Percentiles rank a stretch among this genome's conserved stretches.
Conservation (phyloP, 2,113 vertebrate genomes). For the Phalacrocorax carbo region DNA sequence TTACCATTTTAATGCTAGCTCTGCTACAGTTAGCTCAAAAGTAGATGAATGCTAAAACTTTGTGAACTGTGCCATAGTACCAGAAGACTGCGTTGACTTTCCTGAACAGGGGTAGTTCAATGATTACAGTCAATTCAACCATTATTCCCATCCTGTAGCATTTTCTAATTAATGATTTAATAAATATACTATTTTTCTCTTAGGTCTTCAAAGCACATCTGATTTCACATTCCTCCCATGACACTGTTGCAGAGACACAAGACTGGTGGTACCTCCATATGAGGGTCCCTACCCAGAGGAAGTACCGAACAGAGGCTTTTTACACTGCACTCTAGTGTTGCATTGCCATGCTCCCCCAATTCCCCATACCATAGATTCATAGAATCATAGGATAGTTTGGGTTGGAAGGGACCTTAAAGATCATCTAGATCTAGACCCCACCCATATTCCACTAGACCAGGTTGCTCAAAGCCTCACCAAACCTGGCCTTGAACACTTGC, state of each 20-base stretch:
- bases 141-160: not conserved
- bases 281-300: not conserved
- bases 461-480: not conserved
- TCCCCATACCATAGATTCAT: not conserved
- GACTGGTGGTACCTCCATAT: not conserved
- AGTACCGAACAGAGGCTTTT: not conserved
- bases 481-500: not conserved
- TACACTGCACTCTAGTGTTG: not conserved
- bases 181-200: not conserved
- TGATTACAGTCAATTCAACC: not conserved
- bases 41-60: not conserved
- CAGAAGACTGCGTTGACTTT: not conserved
- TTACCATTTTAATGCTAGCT: not conserved
- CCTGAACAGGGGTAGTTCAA: not conserved
- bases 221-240: not conserved
- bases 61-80: not conserved
- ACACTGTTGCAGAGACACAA: rapidly evolving
- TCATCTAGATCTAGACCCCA: too few relatives aligned
- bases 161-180: not conserved
- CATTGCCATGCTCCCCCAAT: not conserved
- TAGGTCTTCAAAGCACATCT: not conserved
- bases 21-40: not conserved
- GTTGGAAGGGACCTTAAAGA: not conserved
- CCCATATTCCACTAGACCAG: not conserved
- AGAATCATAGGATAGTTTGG: not conserved